A percentile compares a stretch with the other conserved stretches of the same genome.
These are phyloP conservation scores for Muscicapa comitata DNA, from an alignment of 2,797 vertebrate species.

Conservation along the genomic window DNA sequence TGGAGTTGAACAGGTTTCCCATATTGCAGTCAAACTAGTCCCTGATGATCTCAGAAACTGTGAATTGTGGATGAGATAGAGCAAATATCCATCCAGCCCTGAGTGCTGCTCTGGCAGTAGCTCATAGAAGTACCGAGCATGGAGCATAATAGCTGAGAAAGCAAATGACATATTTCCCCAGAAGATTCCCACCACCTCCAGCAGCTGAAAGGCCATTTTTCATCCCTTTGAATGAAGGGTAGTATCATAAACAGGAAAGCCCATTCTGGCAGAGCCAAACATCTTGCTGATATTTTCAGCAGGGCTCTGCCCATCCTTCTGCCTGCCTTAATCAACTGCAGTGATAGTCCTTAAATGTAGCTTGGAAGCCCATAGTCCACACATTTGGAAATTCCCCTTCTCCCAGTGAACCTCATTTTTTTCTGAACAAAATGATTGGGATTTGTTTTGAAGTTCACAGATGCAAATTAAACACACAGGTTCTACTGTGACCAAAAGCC, in stretches of 20 bases:
- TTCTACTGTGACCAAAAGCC: not conserved
- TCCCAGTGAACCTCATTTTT: not conserved
- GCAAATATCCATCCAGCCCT: not conserved
- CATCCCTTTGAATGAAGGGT: not conserved
- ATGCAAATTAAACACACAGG: not conserved
- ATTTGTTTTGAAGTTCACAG: not conserved
- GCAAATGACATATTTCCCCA: not conserved
- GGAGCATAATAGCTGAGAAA: not conserved
- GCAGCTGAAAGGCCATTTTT: not conserved
- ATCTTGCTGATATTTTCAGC: not conserved
- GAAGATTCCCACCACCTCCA: not conserved
- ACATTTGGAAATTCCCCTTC: not conserved
- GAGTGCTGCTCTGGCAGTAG: not conserved
- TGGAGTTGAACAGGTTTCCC: not conserved
- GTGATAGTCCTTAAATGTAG: not conserved
- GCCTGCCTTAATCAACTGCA: not conserved
- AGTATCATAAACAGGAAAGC: not conserved
- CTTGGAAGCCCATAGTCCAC: not conserved
- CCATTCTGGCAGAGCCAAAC: not conserved
- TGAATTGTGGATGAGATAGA: not conserved
- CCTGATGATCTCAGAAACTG: not conserved
- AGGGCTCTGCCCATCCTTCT: not conserved
- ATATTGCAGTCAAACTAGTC: not conserved
- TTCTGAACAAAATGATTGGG: not conserved
- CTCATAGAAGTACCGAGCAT: not conserved